Conservation (phyloP, 2,888 invertebrate genomes). For the Sthenelais limicola region DNA sequence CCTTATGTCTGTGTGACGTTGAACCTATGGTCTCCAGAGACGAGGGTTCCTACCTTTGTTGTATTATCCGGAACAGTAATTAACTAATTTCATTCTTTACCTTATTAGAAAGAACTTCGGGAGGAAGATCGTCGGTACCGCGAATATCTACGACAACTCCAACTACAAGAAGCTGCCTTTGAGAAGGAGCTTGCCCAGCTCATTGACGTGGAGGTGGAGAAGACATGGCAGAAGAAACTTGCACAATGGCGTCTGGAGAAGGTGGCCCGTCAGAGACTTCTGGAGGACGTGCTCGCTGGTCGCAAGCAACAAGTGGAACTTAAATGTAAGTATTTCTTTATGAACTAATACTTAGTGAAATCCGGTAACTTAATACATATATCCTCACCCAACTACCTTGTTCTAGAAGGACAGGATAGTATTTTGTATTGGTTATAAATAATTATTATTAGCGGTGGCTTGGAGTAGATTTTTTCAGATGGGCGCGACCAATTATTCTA, state of each 20-base stretch:
- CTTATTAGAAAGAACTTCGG: constrained; percentile 64
- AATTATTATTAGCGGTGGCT: too few species aligned
- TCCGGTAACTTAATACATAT: too few species aligned
- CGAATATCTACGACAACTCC: constrained; percentile 64
- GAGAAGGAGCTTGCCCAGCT: constrained; percentile 67
- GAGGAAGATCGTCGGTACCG: constrained; percentile 69
- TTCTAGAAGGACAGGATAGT: too few species aligned
- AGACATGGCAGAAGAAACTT: constrained; percentile 70
- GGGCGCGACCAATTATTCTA: too few species aligned
- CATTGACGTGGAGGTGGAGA: constrained; percentile 68
- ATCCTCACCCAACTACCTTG: too few species aligned
- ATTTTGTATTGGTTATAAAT: too few species aligned
- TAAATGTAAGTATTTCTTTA: constrained; percentile 65
- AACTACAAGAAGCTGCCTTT: constrained; percentile 63
- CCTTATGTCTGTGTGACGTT: too few species aligned
- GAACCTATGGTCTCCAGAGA: too few species aligned
- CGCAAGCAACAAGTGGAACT: constrained; percentile 66
- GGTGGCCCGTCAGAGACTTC: constrained; percentile 65
- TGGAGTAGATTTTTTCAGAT: too few species aligned
- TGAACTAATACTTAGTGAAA: too few species aligned
- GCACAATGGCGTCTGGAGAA: constrained; percentile 68
- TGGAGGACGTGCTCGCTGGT: constrained; percentile 65
- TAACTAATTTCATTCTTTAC: background rate
- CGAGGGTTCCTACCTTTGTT: too few species aligned
- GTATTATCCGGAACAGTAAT: background rate